Evolutionary conservation across 2,113 vertebrate species (phyloP).

Genomic region (Neolamprologus sp.): DNA sequence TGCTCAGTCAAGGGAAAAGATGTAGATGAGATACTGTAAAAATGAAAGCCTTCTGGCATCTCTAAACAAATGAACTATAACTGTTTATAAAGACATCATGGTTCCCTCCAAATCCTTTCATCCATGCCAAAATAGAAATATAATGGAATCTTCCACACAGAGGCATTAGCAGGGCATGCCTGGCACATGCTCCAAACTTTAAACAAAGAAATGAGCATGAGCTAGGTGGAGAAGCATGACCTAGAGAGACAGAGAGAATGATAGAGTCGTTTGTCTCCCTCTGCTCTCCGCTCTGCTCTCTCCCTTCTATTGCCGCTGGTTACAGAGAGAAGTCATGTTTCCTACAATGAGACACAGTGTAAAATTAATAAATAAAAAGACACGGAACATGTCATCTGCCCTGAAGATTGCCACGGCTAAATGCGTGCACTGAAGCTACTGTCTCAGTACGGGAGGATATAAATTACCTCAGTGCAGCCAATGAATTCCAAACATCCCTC

Average conservation of each 20-base stretch:
- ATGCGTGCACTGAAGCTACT: slow-evolving; percentile 49
- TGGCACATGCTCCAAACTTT: slow-evolving; percentile 66
- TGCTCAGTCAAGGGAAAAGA: slow-evolving; percentile 21
- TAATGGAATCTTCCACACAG: slow-evolving; percentile 61
- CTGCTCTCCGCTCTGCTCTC: slow-evolving; percentile 46
- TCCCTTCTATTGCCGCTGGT: slow-evolving; percentile 59
- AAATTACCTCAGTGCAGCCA: slow-evolving; percentile 54
- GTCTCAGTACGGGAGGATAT: slow-evolving; percentile 55
- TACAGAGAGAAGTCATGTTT: slow-evolving; percentile 65
- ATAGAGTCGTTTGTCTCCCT: slow-evolving; percentile 68
- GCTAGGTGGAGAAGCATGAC: slow-evolving; percentile 66
- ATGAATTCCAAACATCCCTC: slow-evolving; percentile 60
- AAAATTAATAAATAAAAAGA: slow-evolving; percentile 71
- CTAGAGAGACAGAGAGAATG: slow-evolving; percentile 67
- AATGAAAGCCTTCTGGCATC: slow-evolving; percentile 52
- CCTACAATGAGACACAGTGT: slow-evolving; percentile 65
- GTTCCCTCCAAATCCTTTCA: slow-evolving; percentile 57
- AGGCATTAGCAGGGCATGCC: slow-evolving; percentile 59
- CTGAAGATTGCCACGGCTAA: slow-evolving; percentile 69
- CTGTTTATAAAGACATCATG: slow-evolving; percentile 67
- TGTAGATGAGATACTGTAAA: slow-evolving; percentile 33
- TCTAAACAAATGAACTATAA: slow-evolving; percentile 57
- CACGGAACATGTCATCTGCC: slow-evolving; percentile 64
- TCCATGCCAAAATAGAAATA: slow-evolving; percentile 61
- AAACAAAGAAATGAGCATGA: slow-evolving; percentile 67